These are phyloP conservation scores for Hydriomena furcata DNA, from an alignment of 2,888 invertebrate species.

Conservation along the genomic window DNA sequence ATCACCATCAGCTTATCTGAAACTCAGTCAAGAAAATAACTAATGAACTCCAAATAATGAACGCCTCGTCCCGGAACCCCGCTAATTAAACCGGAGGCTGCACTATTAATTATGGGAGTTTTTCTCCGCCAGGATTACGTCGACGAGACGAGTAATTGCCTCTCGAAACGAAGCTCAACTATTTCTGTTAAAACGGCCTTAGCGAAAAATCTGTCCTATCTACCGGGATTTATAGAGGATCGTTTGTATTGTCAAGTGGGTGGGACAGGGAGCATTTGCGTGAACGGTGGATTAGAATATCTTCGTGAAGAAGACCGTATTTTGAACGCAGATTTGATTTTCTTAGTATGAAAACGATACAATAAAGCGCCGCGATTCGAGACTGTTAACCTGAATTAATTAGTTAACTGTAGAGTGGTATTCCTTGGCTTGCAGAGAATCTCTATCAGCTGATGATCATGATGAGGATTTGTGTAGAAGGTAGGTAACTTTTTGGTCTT, in stretches of 20 bases:
- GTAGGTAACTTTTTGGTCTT: too few relatives aligned
- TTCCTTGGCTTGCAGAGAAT: too few relatives aligned
- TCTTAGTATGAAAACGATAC: too few relatives aligned
- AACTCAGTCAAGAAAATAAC: constrained; percentile 31
- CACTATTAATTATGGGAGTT: constrained; percentile 76
- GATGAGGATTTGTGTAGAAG: too few relatives aligned
- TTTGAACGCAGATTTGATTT: too few relatives aligned
- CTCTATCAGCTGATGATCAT: too few relatives aligned
- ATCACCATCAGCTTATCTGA: not conserved
- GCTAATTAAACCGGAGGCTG: constrained; percentile 72
- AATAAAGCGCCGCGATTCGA: too few relatives aligned
- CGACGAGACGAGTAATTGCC: constrained; percentile 44
- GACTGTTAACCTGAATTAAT: too few relatives aligned
- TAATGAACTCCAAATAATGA: constrained; percentile 57
- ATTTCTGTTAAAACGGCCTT: constrained; percentile 41
- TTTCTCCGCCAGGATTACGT: constrained; percentile 70
- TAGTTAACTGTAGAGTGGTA: too few relatives aligned
- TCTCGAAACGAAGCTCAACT: constrained; percentile 37
- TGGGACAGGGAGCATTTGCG: constrained; percentile 11
- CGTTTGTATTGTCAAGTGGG: constrained; percentile 14
- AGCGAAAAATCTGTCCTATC: constrained; percentile 34
- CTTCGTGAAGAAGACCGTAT: not conserved
- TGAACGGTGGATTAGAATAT: constrained; percentile 15
- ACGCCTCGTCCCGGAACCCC: constrained; percentile 48
- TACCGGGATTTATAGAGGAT: constrained; percentile 30